Evolutionary conservation across 2,797 vertebrate species (phyloP).

Genomic region (Lagothrix lagotricha): DNA sequence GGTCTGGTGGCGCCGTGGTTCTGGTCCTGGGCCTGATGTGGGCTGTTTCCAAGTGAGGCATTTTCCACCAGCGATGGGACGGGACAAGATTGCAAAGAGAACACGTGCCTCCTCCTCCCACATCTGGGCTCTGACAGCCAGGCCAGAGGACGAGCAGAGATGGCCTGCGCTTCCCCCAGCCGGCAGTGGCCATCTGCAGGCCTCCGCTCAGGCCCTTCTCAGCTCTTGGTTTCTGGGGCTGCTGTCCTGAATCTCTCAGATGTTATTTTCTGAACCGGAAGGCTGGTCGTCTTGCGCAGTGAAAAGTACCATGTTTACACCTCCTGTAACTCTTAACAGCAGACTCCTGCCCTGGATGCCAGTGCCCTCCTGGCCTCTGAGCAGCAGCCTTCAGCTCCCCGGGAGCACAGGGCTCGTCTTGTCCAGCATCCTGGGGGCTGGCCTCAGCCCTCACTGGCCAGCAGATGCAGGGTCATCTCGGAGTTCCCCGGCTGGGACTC

Average conservation of each 20-base stretch:
- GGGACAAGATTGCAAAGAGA: not conserved
- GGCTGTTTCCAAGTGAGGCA: not conserved
- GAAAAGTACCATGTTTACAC: not conserved
- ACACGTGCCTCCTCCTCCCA: not conserved
- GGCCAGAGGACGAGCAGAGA: not conserved
- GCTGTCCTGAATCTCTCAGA: too few species aligned
- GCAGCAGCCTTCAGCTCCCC: not conserved
- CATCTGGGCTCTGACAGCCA: not conserved
- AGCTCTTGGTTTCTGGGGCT: too few species aligned
- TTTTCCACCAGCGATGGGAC: not conserved
- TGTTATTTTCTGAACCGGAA: fast-evolving
- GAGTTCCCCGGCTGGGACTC: not conserved
- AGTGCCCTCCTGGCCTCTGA: too few species aligned
- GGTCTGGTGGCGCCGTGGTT: not conserved
- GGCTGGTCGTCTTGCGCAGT: not conserved
- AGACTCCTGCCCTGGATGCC: not conserved
- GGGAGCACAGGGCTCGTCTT: fast-evolving
- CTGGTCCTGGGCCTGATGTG: not conserved
- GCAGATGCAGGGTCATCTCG: fast-evolving
- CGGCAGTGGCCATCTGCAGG: not conserved
- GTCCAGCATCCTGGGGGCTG: not conserved
- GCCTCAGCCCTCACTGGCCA: not conserved
- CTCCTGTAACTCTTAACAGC: fast-evolving
- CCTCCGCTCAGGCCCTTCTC: not conserved
- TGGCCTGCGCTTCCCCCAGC: fast-evolving